Evolutionary conservation across 2,888 invertebrate genomes (phyloP), one percentile per base, ranked within the genome.

Genomic region (Epinotia demarniana): DNA sequence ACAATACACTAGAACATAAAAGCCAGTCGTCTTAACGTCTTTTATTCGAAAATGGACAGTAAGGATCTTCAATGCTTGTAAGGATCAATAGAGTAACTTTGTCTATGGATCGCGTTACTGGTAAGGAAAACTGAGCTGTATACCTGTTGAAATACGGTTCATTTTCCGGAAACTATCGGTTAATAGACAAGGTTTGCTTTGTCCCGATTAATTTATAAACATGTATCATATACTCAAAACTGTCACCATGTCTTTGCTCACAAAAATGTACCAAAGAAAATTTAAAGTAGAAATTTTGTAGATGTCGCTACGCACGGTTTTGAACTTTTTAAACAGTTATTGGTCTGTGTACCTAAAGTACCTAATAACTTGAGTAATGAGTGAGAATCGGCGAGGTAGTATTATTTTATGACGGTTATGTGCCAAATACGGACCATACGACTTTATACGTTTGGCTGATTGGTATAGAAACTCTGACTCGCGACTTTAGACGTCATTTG

Each of bases 181-280:
- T 46, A 8, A 69, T 46, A 60, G 27, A 23, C 69, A 43, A 46
- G 12, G 43, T 58, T 60, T 19, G n/a, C 43, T 43, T 11, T 68
- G 8, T 13, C 2, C 23, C 58, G 39, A n/a, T 67, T 67, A 18
- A 67, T 39, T 33, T 57, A 39, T 68, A 58, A 57, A 73, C 49
- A 67, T 74, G 46, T 58, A 78, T 78, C 67, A 80, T 85, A 84
- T 88, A 88, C 85, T 89, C 86, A 83, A 55, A 82, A 80, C 86
- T 84, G 84, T 86, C 83, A 83, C 84, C 85, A 82, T 83, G 84
- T 89, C 89, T 86, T 92, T 92, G 93, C 93, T 94, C 93, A 94
- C 93, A 92, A 93, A 90, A 82, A 87, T 88, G 89, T 92, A 93
- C 93, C 93, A 93, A 93, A 93, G 93, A 93, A 69, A 80, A 79